Base-by-base conservation (phyloP, 1,140 invertebrate genomes). In the Phortica variegata region DNA sequence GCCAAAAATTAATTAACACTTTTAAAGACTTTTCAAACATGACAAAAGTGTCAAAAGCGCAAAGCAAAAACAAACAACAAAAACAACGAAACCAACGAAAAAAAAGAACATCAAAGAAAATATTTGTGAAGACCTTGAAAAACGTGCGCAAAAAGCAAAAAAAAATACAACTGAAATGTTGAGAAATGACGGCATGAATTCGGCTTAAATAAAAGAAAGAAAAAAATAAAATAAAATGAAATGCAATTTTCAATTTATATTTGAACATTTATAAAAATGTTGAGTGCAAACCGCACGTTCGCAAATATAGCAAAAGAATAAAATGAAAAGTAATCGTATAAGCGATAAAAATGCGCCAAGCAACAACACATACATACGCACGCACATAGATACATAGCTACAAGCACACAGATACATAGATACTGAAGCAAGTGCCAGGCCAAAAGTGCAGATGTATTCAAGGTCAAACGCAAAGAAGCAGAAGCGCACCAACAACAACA, bases 391-490 rank as follows among this genome's bases (percentile, higher is more conserved):
- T 31, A 43, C 21, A 32, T 26, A 33, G 20, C 34, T 26, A 26
- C 23, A 26, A 15, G 31, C 43, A 43, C 21, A 49, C 19, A 52
- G 15, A 23, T 13, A 36, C 16, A 32, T 6, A 54, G n/a, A 43
- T 29, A 21, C 21, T 26, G 16, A 48, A 61, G 44, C 52, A 44
- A 50, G 51, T 60, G 57, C 45, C 61, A 66, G 56, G 54, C 47
- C 50, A 60, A 51, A 51, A 58, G 50, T 63, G 63, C 63, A 60
- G 51, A 58, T 68, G 60, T 68, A 68, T 68, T 68, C 63, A 68
- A 68, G 63, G 63, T 68, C 63, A 68, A 59, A 50, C 48, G 62
- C 62, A 66, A 63, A 65, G 61, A 52, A 60, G 61, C 41, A 34
- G 16, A 34, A 34, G 52, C 58, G 23, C 41, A 39, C 15, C 48